Conservation (phyloP, 1,140 invertebrate species). For the Trichomalopsis sarcophagae region DNA sequence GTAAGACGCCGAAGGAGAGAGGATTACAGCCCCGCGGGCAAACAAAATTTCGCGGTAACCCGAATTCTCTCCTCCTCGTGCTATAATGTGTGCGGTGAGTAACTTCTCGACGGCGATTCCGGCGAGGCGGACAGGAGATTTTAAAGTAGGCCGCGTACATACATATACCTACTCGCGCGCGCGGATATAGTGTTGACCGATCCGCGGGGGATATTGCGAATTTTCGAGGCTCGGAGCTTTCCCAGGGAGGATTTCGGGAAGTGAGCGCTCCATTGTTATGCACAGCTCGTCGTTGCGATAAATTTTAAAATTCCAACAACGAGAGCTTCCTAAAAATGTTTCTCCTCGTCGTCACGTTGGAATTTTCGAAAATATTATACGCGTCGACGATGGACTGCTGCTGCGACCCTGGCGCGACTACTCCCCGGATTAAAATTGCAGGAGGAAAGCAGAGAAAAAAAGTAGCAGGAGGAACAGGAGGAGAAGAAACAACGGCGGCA, state of each 20-base stretch:
- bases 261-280: not conserved
- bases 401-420: no score
- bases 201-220: slow-evolving; percentile 22
- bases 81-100: not conserved
- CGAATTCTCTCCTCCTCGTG: not conserved
- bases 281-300: not conserved
- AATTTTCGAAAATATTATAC: not conserved
- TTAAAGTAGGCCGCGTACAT: not conserved
- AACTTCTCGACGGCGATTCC: not conserved
- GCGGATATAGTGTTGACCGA: not conserved
- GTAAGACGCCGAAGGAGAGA: not conserved
- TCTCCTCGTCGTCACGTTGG: not conserved
- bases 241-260: not conserved
- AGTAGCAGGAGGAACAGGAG: not conserved
- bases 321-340: not conserved
- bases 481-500: not conserved
- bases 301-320: slow-evolving; percentile 6
- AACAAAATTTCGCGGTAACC: slow-evolving; percentile 33
- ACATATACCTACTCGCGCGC: not conserved
- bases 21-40: slow-evolving; percentile 21
- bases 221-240: slow-evolving; percentile 4
- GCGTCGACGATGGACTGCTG: not conserved
- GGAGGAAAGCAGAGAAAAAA: not conserved
- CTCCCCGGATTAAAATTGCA: not conserved
- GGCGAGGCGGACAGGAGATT: no score